Conservation (phyloP, 53 echinoderm and acorn worm genomes). For the Patiria pectinifera region DNA sequence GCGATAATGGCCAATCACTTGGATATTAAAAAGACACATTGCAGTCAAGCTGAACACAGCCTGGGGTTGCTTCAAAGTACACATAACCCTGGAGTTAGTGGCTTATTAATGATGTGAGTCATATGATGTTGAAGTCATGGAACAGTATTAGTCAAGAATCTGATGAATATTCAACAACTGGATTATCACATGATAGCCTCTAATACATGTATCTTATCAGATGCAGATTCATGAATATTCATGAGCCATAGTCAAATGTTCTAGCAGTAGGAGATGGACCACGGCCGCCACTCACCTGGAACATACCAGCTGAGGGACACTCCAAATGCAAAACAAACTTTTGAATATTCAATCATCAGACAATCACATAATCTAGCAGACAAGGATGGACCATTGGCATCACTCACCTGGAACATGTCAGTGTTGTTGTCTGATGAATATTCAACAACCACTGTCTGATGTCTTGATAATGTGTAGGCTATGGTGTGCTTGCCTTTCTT, state of each 20-base stretch:
- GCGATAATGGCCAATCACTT: not conserved
- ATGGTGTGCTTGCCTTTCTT: conserved; percentile 94
- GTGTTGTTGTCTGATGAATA: conserved; percentile 80
- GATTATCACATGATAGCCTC: not conserved
- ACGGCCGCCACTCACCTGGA: no score
- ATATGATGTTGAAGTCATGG: not conserved
- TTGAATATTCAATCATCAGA: not conserved
- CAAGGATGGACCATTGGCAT: not conserved
- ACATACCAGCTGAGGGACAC: no score
- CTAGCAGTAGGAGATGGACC: no score
- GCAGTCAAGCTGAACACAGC: not conserved
- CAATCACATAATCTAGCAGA: not conserved
- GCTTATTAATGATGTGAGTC: not conserved
- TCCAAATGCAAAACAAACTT: no score
- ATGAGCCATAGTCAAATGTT: no score
- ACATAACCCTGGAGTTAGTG: not conserved
- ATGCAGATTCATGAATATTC: no score
- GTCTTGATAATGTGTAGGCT: conserved; percentile 95
- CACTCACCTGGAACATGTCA: conserved; percentile 97
- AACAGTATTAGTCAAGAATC: not conserved
- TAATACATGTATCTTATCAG: no score
- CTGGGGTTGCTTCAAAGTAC: not conserved
- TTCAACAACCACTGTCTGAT: conserved; percentile 95
- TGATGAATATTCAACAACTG: not conserved
- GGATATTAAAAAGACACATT: not conserved